A percentile compares a stretch with the other conserved stretches of the same genome.
phyloP scores from a whole-genome alignment of 2,888 invertebrate genomes.

The Chalcosyrphus nemorum region DNA sequence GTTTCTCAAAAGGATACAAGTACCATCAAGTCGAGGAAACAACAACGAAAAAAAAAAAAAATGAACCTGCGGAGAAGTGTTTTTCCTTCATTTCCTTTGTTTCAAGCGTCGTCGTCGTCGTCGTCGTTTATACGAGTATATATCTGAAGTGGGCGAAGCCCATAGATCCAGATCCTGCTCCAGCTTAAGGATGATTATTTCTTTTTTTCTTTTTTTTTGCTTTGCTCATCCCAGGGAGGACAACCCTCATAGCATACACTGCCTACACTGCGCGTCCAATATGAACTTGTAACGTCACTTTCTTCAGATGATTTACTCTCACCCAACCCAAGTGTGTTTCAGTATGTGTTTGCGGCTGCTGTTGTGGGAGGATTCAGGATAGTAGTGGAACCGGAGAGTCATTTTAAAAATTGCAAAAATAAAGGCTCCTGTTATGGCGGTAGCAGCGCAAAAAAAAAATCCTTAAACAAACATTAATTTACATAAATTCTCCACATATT shows the following conservation, averaged over 20 bases:
- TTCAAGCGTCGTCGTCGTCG: constrained; percentile 40
- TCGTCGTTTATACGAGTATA: no score
- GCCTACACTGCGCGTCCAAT: constrained; percentile 58
- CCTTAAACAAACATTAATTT: constrained; percentile 82
- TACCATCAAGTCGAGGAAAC: constrained; percentile 17
- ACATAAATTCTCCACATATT: constrained; percentile 80
- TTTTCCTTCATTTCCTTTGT: constrained; percentile 72
- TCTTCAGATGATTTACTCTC: constrained; percentile 72
- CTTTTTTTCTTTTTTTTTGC: constrained; percentile 17
- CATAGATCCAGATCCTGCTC: constrained; percentile 35
- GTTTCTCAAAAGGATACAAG: constrained; percentile 65
- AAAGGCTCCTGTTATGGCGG: constrained; percentile 55
- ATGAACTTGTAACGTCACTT: constrained; percentile 72
- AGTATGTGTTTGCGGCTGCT: constrained; percentile 41
- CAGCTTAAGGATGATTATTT: constrained; percentile 54
- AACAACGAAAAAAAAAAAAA: constrained; percentile 9
- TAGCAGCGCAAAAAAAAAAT: constrained; percentile 75
- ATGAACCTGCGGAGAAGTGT: constrained; percentile 48
- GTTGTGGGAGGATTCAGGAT: constrained; percentile 53
- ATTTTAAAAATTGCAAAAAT: constrained; percentile 67
- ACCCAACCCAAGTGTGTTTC: constrained; percentile 17
- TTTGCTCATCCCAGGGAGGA: background rate
- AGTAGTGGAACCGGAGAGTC: constrained; percentile 67
- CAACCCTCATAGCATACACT: constrained; percentile 49
- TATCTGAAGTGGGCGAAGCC: constrained; percentile 61